These are phyloP conservation scores for Puntigrus tetrazona DNA, from an alignment of 2,113 vertebrate species.

Conservation along the genomic window DNA sequence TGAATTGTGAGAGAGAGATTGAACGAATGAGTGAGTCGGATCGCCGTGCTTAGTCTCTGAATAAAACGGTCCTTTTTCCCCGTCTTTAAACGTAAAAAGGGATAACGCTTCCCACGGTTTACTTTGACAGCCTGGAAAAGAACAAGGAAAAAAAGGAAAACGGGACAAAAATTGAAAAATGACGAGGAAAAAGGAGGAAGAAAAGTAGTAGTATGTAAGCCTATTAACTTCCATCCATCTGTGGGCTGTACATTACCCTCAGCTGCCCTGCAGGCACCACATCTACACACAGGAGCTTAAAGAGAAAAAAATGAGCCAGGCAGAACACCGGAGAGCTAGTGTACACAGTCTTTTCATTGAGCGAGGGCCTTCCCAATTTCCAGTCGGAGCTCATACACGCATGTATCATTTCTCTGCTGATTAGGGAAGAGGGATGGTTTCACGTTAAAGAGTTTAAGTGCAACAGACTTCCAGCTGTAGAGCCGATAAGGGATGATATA, in stretches of 20 bases:
- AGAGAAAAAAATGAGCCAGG: slow-evolving; percentile 36
- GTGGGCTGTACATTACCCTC: slow-evolving; percentile 42
- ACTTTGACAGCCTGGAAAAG: slow-evolving; percentile 43
- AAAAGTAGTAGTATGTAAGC: slow-evolving; percentile 49
- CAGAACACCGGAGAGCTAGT: slow-evolving; percentile 10
- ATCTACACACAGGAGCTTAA: slow-evolving; percentile 56
- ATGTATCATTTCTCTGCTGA: slow-evolving; percentile 57
- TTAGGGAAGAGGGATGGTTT: slow-evolving; percentile 55
- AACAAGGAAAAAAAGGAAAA: slow-evolving; percentile 17
- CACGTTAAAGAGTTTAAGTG: slow-evolving; percentile 51
- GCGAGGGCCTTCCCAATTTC: slow-evolving; percentile 37
- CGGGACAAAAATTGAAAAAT: slow-evolving; percentile 7
- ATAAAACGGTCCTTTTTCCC: slow-evolving; percentile 17
- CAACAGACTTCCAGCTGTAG: slow-evolving; percentile 61
- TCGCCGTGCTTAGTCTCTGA: slow-evolving; percentile 4
- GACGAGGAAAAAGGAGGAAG: not conserved
- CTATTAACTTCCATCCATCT: slow-evolving; percentile 54
- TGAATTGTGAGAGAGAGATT: slow-evolving; percentile 18
- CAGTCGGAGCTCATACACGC: slow-evolving; percentile 43
- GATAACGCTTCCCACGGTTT: slow-evolving; percentile 41
- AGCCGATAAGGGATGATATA: slow-evolving; percentile 70
- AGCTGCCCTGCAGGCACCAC: slow-evolving; percentile 37
- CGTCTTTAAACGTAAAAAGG: not conserved
- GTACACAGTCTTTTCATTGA: slow-evolving; percentile 44
- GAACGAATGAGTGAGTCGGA: slow-evolving; percentile 11